Evolutionary conservation across 1,140 invertebrate species (phyloP).

Genomic region (Nasonia longicornis): DNA sequence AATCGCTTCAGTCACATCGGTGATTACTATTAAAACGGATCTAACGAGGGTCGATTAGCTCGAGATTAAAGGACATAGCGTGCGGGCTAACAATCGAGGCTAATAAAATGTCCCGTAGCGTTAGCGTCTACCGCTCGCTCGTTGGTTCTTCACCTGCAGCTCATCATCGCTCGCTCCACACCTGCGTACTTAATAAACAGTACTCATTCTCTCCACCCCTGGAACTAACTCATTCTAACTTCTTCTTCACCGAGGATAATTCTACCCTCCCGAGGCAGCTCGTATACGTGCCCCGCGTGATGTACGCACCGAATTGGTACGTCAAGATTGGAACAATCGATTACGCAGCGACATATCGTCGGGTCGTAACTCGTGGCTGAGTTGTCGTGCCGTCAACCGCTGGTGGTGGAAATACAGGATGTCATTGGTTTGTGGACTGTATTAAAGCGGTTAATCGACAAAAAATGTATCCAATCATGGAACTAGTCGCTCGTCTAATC

Average conservation of each 20-base stretch:
- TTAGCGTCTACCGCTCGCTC: not conserved
- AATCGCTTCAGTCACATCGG: not conserved
- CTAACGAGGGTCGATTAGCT: too few species aligned
- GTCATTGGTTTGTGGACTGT: too few species aligned
- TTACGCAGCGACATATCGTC: not conserved
- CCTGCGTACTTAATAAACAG: not conserved
- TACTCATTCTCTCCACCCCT: not conserved
- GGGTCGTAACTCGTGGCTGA: not conserved
- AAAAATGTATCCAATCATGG: too few species aligned
- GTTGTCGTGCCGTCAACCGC: not conserved
- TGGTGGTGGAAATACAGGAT: too few species aligned
- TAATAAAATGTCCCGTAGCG: not conserved
- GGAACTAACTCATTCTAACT: conserved; percentile 8
- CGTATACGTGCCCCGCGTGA: not conserved
- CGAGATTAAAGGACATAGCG: too few species aligned
- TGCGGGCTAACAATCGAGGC: not conserved
- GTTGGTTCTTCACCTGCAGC: not conserved
- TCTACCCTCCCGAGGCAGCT: not conserved
- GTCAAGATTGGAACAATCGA: conserved; percentile 20
- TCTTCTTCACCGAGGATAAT: not conserved
- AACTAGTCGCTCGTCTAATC: not conserved
- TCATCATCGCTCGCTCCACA: not conserved
- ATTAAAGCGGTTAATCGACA: too few species aligned
- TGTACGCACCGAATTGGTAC: not conserved
- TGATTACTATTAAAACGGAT: not conserved